Conservation (phyloP, 2,797 vertebrate genomes). For the Lophotriccus pileatus region DNA sequence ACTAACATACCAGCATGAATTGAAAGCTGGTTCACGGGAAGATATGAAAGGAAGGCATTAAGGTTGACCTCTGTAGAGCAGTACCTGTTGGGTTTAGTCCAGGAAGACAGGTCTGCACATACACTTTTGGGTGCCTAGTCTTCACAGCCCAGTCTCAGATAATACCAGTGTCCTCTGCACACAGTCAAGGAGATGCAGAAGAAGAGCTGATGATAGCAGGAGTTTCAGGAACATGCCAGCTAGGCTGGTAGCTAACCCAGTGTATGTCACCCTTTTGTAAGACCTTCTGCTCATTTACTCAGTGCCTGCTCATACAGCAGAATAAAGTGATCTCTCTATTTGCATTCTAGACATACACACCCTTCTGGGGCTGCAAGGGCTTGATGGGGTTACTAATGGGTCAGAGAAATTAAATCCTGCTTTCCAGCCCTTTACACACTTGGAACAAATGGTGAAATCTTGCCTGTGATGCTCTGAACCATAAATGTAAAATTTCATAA, state of each 20-base stretch:
- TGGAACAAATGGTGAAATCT: neutral
- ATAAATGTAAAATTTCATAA: neutral
- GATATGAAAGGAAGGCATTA: neutral
- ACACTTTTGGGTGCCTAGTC: neutral
- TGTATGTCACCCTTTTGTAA: neutral
- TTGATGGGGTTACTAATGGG: neutral
- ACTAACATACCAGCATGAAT: neutral
- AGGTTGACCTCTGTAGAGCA: neutral
- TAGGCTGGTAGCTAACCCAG: neutral
- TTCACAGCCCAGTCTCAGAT: neutral
- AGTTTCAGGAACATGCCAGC: neutral
- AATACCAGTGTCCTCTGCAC: neutral
- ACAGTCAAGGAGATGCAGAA: neutral
- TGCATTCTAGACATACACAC: neutral
- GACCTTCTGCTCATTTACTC: neutral
- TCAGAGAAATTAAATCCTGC: neutral
- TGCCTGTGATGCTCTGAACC: neutral
- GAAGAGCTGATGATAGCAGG: neutral
- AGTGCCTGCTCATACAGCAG: fast-evolving
- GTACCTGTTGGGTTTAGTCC: neutral
- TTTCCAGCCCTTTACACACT: neutral
- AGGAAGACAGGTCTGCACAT: neutral
- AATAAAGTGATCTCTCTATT: neutral
- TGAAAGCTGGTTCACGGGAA: neutral
- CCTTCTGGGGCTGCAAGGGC: neutral